phyloP scores from a whole-genome alignment of 2,113 vertebrate genomes.

The Strigops habroptila region DNA sequence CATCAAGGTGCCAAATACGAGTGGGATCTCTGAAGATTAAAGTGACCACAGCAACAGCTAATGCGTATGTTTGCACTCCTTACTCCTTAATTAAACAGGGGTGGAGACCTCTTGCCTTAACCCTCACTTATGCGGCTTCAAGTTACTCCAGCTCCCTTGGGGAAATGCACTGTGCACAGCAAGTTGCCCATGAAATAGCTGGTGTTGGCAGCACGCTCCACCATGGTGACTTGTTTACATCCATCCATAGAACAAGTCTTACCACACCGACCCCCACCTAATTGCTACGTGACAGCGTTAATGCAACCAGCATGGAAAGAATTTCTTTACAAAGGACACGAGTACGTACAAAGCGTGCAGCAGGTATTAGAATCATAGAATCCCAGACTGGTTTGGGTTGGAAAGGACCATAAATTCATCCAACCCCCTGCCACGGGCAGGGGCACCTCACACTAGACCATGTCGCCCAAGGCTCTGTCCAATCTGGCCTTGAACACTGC shows the following conservation, averaged over 20 bases:
- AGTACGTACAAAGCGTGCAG: fast-evolving
- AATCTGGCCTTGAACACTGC: neutral
- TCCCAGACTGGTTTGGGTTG: neutral
- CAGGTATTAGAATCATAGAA: neutral
- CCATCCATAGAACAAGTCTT: neutral
- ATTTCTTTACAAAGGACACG: neutral
- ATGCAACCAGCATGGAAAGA: neutral
- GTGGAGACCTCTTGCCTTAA: neutral
- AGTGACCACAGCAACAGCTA: neutral
- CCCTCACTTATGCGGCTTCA: neutral
- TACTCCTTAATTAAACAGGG: neutral
- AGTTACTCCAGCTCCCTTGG: neutral
- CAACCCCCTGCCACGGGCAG: neutral
- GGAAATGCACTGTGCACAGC: fast-evolving
- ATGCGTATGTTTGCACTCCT: neutral
- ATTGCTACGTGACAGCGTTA: neutral
- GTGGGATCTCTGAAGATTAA: neutral
- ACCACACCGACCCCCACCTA: neutral
- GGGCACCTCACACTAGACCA: neutral
- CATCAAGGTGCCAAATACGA: neutral
- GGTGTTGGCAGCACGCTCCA: neutral
- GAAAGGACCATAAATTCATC: neutral
- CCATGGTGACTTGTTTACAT: neutral
- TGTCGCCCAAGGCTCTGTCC: neutral
- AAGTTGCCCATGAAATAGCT: neutral